These are phyloP conservation scores for Balearica regulorum DNA, from an alignment of 2,797 vertebrate species.

Conservation along the genomic window DNA sequence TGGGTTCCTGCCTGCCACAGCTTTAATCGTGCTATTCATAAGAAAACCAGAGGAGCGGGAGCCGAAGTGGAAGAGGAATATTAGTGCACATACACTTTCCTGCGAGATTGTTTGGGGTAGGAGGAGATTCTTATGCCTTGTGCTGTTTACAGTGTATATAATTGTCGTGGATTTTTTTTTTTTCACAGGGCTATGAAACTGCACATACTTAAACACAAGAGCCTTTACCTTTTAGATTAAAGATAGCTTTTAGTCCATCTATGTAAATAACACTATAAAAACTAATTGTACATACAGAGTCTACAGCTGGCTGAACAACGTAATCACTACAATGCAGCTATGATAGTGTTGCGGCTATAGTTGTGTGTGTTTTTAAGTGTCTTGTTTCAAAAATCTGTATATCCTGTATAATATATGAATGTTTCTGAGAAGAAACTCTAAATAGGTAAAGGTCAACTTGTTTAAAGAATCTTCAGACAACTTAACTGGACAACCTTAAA, in stretches of 20 bases:
- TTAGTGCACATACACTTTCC: conserved; percentile 65
- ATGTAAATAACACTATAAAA: conserved; percentile 74
- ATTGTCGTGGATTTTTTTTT: conserved; percentile 52
- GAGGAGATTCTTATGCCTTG: conserved; percentile 76
- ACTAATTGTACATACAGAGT: conserved; percentile 69
- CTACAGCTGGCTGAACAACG: conserved; percentile 69
- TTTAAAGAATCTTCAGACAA: conserved; percentile 69
- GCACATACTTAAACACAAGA: conserved; percentile 75
- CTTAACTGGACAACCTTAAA: conserved; percentile 77
- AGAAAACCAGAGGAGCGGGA: conserved; percentile 75
- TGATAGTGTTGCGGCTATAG: conserved; percentile 69
- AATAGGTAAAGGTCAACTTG: conserved; percentile 75
- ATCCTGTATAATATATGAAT: conserved; percentile 78
- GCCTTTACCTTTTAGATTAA: conserved; percentile 74
- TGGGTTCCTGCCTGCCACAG: conserved; percentile 93
- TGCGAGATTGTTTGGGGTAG: conserved; percentile 40
- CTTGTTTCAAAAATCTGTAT: conserved; percentile 73
- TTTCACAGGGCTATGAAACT: conserved; percentile 78
- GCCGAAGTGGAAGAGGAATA: conserved; percentile 77
- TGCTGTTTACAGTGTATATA: conserved; percentile 92
- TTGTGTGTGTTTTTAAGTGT: conserved; percentile 69
- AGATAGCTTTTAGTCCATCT: conserved; percentile 73
- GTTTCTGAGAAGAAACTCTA: conserved; percentile 81
- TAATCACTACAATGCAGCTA: conserved; percentile 73
- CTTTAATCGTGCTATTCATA: conserved; percentile 86